These are phyloP conservation scores for Gavia stellata DNA, from an alignment of 2,113 vertebrate genomes.

Conservation along the genomic window DNA sequence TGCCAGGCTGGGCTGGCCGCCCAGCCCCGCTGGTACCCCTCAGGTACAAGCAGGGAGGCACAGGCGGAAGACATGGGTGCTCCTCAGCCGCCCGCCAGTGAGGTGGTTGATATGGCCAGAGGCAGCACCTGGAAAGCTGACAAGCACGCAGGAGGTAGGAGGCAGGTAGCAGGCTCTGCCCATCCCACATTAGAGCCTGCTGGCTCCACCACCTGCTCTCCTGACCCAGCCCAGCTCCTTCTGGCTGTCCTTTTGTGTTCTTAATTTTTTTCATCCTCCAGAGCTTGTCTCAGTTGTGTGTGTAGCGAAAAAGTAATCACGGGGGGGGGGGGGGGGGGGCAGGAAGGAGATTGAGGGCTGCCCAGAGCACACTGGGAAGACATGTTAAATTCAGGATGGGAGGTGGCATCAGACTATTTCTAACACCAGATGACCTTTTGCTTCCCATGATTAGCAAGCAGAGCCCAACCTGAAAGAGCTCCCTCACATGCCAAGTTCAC, in stretches of 20 bases:
- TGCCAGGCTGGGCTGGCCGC: neutral
- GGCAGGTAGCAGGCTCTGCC: neutral
- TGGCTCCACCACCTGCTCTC: neutral
- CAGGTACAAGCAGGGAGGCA: fast-evolving
- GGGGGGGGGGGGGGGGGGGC: too few species aligned
- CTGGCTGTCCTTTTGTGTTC: neutral
- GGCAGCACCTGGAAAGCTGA: neutral
- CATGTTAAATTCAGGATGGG: neutral
- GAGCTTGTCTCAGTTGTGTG: neutral
- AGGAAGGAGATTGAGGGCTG: neutral
- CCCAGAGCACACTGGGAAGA: neutral
- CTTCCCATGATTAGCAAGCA: neutral
- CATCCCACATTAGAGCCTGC: neutral
- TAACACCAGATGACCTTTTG: neutral
- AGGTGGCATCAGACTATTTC: neutral
- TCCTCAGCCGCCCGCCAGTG: neutral
- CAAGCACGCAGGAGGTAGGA: fast-evolving
- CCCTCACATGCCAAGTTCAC: neutral
- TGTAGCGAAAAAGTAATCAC: neutral
- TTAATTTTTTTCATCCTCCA: fast-evolving
- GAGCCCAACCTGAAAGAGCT: neutral
- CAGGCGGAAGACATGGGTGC: neutral
- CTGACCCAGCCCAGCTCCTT: neutral
- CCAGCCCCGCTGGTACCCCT: fast-evolving
- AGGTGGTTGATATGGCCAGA: fast-evolving